Evolutionary conservation across 2,888 invertebrate genomes (phyloP).

Genomic region (Aelia acuminata): DNA sequence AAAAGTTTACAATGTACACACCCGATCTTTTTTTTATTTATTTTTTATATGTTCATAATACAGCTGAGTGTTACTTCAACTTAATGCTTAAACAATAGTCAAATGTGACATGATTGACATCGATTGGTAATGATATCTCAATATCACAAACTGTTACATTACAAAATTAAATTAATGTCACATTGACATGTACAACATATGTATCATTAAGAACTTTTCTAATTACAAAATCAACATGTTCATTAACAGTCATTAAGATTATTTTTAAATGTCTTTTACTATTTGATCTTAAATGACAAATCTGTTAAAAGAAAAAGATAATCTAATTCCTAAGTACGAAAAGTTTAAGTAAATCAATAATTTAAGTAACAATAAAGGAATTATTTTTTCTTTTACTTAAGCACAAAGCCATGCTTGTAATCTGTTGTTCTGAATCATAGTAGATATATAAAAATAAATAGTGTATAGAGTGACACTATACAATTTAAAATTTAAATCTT

Average conservation of each 20-base stretch:
- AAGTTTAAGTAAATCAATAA: neutral
- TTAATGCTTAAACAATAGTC: neutral
- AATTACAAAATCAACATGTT: neutral
- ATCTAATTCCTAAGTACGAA: slow-evolving; percentile 2
- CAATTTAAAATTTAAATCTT: slow-evolving; percentile 19
- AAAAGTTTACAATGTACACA: neutral
- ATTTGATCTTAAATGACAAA: slow-evolving; percentile 13
- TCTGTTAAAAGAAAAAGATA: neutral
- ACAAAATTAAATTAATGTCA: neutral
- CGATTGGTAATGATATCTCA: neutral
- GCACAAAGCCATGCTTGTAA: slow-evolving; percentile 3
- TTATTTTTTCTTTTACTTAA: slow-evolving; percentile 5
- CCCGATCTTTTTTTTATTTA: neutral
- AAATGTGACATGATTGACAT: neutral
- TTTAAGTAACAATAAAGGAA: neutral
- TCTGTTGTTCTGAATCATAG: neutral
- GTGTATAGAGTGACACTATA: neutral
- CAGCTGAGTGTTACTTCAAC: neutral
- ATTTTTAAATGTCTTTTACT: slow-evolving; percentile 11
- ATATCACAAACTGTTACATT: neutral
- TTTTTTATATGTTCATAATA: too few relatives aligned
- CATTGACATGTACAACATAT: neutral
- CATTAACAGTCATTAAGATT: neutral
- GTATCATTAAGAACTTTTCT: neutral
- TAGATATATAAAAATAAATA: neutral